These are phyloP conservation scores for Cheilinus undulatus DNA, from an alignment of 2,113 vertebrate genomes.

Conservation along the genomic window DNA sequence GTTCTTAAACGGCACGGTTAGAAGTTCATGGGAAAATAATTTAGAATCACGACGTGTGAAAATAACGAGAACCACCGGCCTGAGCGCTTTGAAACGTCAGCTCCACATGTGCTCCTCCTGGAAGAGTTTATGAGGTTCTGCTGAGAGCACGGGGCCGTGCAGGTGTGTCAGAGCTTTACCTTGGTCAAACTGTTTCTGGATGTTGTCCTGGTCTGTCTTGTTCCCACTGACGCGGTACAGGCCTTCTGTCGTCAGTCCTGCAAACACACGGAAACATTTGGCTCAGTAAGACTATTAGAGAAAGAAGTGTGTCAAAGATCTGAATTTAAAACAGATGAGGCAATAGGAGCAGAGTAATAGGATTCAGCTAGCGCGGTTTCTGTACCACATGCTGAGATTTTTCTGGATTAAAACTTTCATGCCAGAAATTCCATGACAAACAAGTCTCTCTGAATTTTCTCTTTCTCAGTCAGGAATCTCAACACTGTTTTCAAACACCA, in stretches of 20 bases:
- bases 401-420: neutral
- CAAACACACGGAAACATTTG: conserved; percentile 22
- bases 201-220: conserved; percentile 82
- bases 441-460: neutral
- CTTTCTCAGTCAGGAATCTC: neutral
- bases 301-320: neutral
- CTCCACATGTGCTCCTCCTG: neutral
- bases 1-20: neutral
- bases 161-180: conserved; percentile 48
- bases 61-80: neutral
- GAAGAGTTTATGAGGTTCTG: neutral
- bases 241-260: conserved; percentile 77
- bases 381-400: neutral
- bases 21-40: conserved; percentile 20
- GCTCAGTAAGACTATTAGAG: neutral
- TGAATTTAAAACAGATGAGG: neutral
- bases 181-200: conserved; percentile 81
- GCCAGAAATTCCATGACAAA: neutral
- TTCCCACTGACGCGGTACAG: conserved; percentile 77
- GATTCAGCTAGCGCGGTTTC: conserved; percentile 2
- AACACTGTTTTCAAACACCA: neutral
- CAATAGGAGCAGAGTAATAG: conserved; percentile 1
- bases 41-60: conserved; percentile 3
- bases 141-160: neutral
- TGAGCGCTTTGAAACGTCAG: conserved; percentile 8